Percentiles rank a stretch among this genome's conserved stretches.
phyloP scores from a whole-genome alignment of 1,140 invertebrate genomes.

The Ladona fulva region DNA sequence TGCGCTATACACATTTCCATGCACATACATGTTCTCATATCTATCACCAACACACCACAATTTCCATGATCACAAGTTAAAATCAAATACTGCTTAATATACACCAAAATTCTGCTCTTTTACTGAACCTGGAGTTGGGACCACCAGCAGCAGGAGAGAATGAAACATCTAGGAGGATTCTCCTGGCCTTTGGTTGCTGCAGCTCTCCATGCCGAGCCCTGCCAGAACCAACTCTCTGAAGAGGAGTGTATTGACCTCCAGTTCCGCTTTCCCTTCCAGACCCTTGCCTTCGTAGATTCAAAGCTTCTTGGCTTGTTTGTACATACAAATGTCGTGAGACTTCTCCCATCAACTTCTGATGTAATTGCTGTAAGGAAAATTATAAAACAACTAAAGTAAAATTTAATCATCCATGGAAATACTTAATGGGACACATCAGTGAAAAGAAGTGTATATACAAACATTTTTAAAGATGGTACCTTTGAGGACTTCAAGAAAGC shows the following conservation, averaged over 20 bases:
- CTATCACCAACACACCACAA: no score
- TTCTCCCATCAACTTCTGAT: conserved; percentile 60
- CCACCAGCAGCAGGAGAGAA: conserved; percentile 14
- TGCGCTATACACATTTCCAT: no score
- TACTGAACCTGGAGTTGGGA: conserved; percentile 11
- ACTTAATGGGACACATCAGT: no score
- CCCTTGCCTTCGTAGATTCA: conserved; percentile 48
- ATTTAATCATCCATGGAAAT: no score
- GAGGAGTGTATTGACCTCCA: conserved; percentile 33
- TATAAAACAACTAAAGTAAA: no score
- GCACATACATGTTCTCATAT: no score
- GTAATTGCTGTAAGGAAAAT: conserved; percentile 47
- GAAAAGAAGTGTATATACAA: no score
- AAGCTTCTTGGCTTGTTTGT: conserved; percentile 47
- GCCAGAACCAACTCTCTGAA: conserved; percentile 40
- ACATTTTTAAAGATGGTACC: no score
- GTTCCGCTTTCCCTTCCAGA: conserved; percentile 41
- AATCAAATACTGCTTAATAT: no score
- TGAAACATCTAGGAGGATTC: conserved; percentile 30
- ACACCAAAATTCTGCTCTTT: no score
- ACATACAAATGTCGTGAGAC: conserved; percentile 65
- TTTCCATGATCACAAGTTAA: no score
- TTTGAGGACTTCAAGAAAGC: no score
- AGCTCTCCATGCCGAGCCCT: not conserved
- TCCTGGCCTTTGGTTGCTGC: conserved; percentile 25